A percentile compares a stretch with the other conserved stretches of the same genome.
Conservation (phyloP, 1,140 invertebrate genomes). For the Cydia amplana region DNA sequence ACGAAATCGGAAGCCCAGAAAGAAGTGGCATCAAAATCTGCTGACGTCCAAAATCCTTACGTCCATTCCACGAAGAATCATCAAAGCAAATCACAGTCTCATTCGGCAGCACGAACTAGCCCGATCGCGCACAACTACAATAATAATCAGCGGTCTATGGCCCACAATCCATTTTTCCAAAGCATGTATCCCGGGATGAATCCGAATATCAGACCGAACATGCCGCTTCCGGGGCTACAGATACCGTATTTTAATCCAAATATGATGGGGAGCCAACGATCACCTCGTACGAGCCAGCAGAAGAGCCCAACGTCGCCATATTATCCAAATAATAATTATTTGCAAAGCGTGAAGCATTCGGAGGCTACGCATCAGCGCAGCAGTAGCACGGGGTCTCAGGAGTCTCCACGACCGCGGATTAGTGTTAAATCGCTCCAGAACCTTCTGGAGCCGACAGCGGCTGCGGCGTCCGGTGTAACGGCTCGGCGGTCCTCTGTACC, state of each 20-base stretch:
- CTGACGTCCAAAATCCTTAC: constrained; percentile 71
- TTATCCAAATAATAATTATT: constrained; percentile 73
- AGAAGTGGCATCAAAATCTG: constrained; percentile 60
- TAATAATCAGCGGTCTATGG: constrained; percentile 56
- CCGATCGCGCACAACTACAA: constrained; percentile 71
- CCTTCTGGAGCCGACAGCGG: constrained; percentile 75
- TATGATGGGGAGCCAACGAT: constrained; percentile 62
- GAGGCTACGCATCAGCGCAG: constrained; percentile 53
- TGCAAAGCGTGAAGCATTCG: constrained; percentile 64
- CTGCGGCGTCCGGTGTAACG: constrained; percentile 48
- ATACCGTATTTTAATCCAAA: constrained; percentile 75
- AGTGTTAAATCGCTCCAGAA: constrained; percentile 82
- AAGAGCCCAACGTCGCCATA: constrained; percentile 71
- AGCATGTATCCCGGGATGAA: constrained; percentile 68
- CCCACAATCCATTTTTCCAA: constrained; percentile 64
- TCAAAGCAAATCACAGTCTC: constrained; percentile 62
- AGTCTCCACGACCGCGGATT: constrained; percentile 79
- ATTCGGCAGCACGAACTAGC: constrained; percentile 74
- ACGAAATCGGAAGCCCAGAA: constrained; percentile 60
- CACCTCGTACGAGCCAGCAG: constrained; percentile 65
- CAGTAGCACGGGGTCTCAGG: constrained; percentile 56
- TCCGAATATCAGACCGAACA: constrained; percentile 61
- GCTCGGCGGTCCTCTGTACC: constrained; percentile 44
- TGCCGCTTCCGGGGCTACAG: constrained; percentile 68
- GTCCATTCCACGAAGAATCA: constrained; percentile 73